Percentiles rank a stretch among this genome's conserved stretches.
Evolutionary conservation across 1,140 invertebrate species (phyloP).

Genomic region (Nylanderia fulva): DNA sequence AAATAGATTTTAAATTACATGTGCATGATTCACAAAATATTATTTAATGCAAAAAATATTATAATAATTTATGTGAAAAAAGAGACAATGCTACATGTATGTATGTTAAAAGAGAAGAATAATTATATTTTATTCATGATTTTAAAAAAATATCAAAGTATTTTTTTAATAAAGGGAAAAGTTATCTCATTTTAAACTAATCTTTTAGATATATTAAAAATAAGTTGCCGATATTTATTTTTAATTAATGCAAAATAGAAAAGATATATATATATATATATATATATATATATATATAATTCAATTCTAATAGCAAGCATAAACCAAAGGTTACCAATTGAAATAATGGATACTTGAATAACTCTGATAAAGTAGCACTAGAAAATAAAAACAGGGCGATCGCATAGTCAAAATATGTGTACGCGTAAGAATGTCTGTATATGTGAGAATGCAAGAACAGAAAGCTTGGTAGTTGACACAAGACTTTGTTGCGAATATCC

Average conservation of each 20-base stretch:
- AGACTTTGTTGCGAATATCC: slow-evolving; percentile 27
- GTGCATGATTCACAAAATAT: neutral
- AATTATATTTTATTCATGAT: no score
- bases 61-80: neutral
- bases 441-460: neutral
- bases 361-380: neutral
- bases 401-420: neutral
- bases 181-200: neutral
- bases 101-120: neutral
- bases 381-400: neutral
- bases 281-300: neutral
- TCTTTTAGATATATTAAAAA: neutral
- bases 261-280: no score
- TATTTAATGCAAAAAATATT: neutral
- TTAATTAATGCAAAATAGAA: neutral
- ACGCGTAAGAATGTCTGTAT: neutral
- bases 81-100: neutral
- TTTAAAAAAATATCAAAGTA: neutral
- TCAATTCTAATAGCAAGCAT: neutral
- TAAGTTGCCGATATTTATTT: neutral
- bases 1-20: neutral
- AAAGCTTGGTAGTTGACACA: slow-evolving; percentile 34
- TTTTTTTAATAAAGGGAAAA: neutral
- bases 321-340: neutral
- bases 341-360: neutral